Conservation (phyloP, 2,113 vertebrate genomes). For the Dissostichus mawsoni region DNA sequence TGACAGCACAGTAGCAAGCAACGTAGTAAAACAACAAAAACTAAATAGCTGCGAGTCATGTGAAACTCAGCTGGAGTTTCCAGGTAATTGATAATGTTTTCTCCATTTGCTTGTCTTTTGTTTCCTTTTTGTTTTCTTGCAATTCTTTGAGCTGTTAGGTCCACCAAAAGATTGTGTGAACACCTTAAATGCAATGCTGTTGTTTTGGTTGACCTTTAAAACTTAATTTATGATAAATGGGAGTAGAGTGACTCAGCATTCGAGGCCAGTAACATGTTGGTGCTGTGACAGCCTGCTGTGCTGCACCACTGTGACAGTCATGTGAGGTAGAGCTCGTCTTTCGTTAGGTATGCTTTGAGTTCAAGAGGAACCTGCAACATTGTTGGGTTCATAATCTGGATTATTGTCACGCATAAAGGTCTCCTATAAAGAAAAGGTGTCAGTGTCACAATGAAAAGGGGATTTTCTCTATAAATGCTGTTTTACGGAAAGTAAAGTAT, state of each 20-base stretch:
- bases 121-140: neutral
- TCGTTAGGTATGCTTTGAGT: neutral
- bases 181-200: neutral
- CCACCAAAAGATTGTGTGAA: neutral
- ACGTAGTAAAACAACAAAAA: neutral
- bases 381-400: neutral
- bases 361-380: neutral
- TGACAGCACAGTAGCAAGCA: neutral
- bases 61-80: too few species aligned
- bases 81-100: neutral
- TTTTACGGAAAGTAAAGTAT: neutral
- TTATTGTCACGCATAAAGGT: neutral
- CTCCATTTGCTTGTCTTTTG: neutral
- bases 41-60: neutral
- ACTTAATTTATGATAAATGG: neutral
- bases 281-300: conserved; percentile 21
- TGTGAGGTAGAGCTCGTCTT: conserved; percentile 11
- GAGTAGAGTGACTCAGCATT: neutral
- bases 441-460: neutral
- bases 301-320: conserved; percentile 1
- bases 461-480: neutral
- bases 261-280: conserved; percentile 34
- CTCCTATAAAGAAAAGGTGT: neutral
- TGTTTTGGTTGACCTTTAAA: neutral
- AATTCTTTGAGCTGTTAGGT: neutral